These are phyloP conservation scores for Empis livida DNA, from an alignment of 2,888 invertebrate genomes.

Conservation along the genomic window DNA sequence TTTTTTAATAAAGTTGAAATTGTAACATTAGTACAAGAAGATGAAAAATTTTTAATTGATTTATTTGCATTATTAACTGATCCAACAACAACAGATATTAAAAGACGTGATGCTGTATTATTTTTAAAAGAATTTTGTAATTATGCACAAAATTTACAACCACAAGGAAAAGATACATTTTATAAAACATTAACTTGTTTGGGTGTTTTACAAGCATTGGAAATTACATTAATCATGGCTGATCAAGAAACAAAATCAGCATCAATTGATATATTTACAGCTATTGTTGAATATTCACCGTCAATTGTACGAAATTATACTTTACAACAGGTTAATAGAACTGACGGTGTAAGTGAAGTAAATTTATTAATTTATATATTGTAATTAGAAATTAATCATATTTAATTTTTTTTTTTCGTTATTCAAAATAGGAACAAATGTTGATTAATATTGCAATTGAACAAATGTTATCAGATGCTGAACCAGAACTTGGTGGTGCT, in stretches of 20 bases:
- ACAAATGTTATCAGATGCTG: conserved; percentile 93
- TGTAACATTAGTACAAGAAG: conserved; percentile 93
- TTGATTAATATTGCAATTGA: conserved; percentile 91
- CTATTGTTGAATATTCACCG: conserved; percentile 96
- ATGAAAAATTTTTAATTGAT: conserved; percentile 91
- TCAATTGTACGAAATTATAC: conserved; percentile 95
- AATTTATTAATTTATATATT: conserved; percentile 2
- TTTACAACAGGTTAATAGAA: conserved; percentile 73
- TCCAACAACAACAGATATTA: conserved; percentile 68
- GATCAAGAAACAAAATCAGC: conserved; percentile 92
- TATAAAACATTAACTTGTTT: conserved; percentile 86
- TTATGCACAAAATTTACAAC: conserved; percentile 96
- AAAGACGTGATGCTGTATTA: conserved; percentile 85
- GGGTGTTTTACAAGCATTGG: conserved; percentile 78
- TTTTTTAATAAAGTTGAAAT: conserved; percentile 99
- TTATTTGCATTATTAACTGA: conserved; percentile 88
- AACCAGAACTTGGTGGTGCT: conserved; percentile 94
- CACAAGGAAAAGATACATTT: conserved; percentile 92
- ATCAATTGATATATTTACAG: conserved; percentile 94
- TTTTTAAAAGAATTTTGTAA: conserved; percentile 99
- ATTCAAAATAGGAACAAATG: conserved; percentile 65
- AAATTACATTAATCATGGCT: conserved; percentile 81
- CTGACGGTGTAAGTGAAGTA: conserved; percentile 60
- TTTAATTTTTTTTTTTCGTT: conserved; percentile 1
- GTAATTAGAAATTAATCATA: too few relatives aligned